Evolutionary conservation across 1,140 invertebrate species (phyloP).

Genomic region (Tetramorium simillimum): DNA sequence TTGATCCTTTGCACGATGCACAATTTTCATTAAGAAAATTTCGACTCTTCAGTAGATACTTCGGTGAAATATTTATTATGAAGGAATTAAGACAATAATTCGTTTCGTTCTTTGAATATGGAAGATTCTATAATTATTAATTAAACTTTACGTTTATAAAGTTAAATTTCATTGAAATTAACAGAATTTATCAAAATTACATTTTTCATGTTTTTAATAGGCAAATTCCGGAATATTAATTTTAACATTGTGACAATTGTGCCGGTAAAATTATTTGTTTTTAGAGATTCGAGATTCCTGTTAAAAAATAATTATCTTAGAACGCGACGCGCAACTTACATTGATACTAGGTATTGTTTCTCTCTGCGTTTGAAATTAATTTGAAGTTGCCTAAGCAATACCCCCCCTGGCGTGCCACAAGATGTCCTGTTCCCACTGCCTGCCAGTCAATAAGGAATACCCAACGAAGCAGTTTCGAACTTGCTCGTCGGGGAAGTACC

Average conservation of each 20-base stretch:
- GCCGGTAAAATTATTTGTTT: not conserved
- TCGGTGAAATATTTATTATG: not conserved
- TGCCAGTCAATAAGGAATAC: constrained; percentile 83
- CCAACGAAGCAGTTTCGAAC: constrained; percentile 83
- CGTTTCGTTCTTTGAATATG: not conserved
- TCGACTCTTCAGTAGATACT: not conserved
- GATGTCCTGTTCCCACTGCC: constrained; percentile 76
- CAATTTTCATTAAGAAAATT: not conserved
- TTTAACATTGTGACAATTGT: not conserved
- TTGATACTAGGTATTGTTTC: constrained; percentile 79
- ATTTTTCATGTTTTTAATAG: not conserved
- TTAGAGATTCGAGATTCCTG: constrained; percentile 7
- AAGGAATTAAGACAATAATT: not conserved
- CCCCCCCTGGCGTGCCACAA: constrained; percentile 66
- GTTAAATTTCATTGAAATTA: not conserved
- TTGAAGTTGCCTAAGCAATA: constrained; percentile 80
- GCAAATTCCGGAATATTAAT: not conserved
- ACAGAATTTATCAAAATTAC: not conserved
- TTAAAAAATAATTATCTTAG: constrained; percentile 70
- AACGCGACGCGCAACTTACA: constrained; percentile 45
- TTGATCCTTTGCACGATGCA: constrained; percentile 3
- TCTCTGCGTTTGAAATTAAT: constrained; percentile 82
- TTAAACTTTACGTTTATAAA: not conserved
- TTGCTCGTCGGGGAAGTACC: constrained; percentile 70
- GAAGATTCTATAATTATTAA: not conserved